Base-by-base conservation (phyloP, 2,888 invertebrate species). In the Octonoba sinensis region DNA sequence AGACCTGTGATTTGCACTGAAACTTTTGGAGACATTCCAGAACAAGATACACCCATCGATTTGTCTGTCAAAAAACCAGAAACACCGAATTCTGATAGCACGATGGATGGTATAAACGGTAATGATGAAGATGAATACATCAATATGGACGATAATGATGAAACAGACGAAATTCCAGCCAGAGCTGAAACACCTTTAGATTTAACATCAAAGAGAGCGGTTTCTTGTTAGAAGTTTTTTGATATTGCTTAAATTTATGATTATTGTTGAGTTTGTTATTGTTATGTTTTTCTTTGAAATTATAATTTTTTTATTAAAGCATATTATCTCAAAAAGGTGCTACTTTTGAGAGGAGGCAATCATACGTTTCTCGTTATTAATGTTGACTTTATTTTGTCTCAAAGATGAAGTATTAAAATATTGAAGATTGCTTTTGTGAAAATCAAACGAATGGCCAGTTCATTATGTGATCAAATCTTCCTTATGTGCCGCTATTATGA, bases 31-130 rank as follows among this genome's bases (percentile, higher is more conserved):
- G 84, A 85, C 66, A 62, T 81, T 44, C 85, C 86, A 4, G 86
- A 86, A 47, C 87, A 87, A 83, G 87, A 87, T 12, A 84, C 73
- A 15, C 87, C 87, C 24, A 87, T 87, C 66, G 87, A 87, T 81
- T 84, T 87, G 60, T 86, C 86, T 22, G 85, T 86, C 0, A 86
- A 85, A 73, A 84, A 83, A 20, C 82, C 84, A 51, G 83, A 84
- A 36, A 82, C 82, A 4, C 82, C 82, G 1, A 76, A 46, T 24
- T 76, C 76, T 1, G 82, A 82, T 51, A 71, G 66, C 36, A 71
- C 71, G 11, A 60, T 56, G n/a, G 74, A 71, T 60, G 72, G 73
- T n/a, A 18, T 66, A 18, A 67, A 69, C 36, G 79, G 66, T 24
- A 57, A 65, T n/a, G 78, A 78, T 15, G 82, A 82, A 18, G 81